Percentiles rank a stretch among this genome's conserved stretches.
These are phyloP conservation scores for Parauchenoglanis punctatus DNA, from an alignment of 2,797 vertebrate species.

Conservation along the genomic window DNA sequence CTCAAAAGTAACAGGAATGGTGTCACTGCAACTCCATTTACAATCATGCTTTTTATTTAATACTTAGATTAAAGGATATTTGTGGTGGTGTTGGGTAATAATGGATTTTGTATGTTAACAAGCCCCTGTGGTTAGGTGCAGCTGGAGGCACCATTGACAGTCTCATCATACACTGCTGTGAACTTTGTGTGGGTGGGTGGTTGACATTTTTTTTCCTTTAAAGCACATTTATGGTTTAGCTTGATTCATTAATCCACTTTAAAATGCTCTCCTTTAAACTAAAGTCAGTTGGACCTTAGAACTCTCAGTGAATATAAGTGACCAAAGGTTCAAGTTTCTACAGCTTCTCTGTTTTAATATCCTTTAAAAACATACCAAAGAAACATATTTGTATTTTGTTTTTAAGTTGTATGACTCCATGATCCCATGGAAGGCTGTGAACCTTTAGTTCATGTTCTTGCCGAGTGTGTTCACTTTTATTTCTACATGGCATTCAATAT, in stretches of 20 bases:
- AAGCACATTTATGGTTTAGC: background rate
- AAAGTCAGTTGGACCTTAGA: background rate
- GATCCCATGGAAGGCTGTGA: background rate
- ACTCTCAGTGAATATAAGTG: background rate
- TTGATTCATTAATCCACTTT: background rate
- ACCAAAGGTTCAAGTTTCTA: background rate
- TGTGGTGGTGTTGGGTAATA: background rate
- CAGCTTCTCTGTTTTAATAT: background rate
- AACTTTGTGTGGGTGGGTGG: background rate
- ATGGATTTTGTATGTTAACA: background rate
- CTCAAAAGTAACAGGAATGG: background rate
- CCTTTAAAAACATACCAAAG: background rate
- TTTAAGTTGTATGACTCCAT: background rate
- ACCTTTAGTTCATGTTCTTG: background rate
- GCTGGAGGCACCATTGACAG: background rate
- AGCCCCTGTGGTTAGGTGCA: background rate
- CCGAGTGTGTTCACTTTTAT: background rate
- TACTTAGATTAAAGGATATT: background rate
- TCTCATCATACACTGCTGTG: background rate
- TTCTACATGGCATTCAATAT: background rate
- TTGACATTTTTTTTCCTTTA: too few relatives aligned
- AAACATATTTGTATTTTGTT: background rate
- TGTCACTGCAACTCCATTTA: background rate
- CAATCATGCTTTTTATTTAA: background rate
- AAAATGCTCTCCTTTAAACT: background rate